Percentiles rank a stretch among this genome's conserved stretches.
Conservation (phyloP, 2,113 vertebrate genomes). For the Theristicus caerulescens region DNA sequence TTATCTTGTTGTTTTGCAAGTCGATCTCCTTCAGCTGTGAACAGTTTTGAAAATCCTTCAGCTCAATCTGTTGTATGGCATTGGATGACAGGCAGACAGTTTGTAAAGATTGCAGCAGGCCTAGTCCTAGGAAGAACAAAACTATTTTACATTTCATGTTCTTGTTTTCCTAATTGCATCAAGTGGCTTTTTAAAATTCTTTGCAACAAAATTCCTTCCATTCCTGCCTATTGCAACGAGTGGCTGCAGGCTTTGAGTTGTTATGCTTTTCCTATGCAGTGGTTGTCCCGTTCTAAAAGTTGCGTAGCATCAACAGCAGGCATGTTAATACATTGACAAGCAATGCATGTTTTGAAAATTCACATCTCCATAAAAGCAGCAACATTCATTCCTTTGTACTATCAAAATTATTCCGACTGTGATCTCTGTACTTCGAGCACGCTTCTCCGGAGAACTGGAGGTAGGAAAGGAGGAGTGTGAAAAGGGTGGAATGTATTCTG, state of each 20-base stretch:
- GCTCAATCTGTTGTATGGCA: conserved; percentile 70
- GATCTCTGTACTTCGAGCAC: neutral
- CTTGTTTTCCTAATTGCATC: neutral
- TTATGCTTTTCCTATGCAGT: neutral
- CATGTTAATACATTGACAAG: neutral
- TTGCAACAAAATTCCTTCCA: neutral
- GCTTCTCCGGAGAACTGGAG: neutral
- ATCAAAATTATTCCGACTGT: neutral
- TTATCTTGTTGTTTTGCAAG: conserved; percentile 83
- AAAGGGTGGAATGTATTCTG: neutral
- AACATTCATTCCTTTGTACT: neutral
- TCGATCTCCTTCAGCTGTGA: conserved; percentile 75
- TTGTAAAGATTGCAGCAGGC: conserved; percentile 71
- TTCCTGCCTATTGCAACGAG: neutral
- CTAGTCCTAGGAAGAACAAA: conserved; percentile 60
- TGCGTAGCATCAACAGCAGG: neutral
- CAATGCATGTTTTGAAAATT: neutral
- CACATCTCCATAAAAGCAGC: neutral
- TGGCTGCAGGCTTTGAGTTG: neutral
- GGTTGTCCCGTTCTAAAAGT: neutral
- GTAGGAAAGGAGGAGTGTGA: neutral
- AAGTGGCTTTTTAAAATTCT: neutral
- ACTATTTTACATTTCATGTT: neutral
- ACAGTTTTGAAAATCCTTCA: conserved; percentile 75
- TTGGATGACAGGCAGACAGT: conserved; percentile 83